Evolutionary conservation across 2,888 invertebrate genomes (phyloP), one percentile per base, ranked within the genome.

Genomic region (Brachynemurus nebulosus): DNA sequence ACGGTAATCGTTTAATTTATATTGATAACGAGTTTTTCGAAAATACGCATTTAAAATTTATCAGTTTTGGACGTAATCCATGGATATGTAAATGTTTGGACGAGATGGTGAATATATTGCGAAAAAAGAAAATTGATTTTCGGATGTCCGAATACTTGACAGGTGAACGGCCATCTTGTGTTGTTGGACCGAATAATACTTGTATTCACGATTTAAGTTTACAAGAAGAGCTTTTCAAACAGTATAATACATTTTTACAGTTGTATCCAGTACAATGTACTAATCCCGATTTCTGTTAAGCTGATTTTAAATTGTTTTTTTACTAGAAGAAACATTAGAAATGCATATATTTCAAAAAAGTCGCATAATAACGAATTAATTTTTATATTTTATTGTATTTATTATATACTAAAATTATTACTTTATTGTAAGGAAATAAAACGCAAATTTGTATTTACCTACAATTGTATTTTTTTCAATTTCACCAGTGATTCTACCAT

Each of bases 141-240:
- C 18, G 18, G 9, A 12, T 18, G 1, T 4, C 18, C 8, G 37
- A 37, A 19, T 33, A 33, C 16, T 37, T 37, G 11, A 2, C 2
- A 2, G 37, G 37, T 19, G 19, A 18, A 3, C 16, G 3, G 7
- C 37, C 37, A 19, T 18, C 37, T 19, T 37, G 37, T 37, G 37
- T 37, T 37, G 18, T 37, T 1, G 18, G 11, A 5, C 19, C 2
- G 12, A 55, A 55, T 52, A 54, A 36, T 53, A 52, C 45, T 43
- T 48, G 23, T 52, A 51, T 44, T 47, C 37, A 21, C 20, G 37
- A 37, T 37, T 18, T 19, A 37, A n/a, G 3, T 37, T 17, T 17
- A n/a, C 12, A 8, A 4, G 6, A 19, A 2, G 37, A 37, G 20
- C 8, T 37, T 20, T 30, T 30, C 14, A 30, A 30, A 30, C 30